A percentile compares a stretch with the other conserved stretches of the same genome.
Conservation (phyloP, 2,797 vertebrate genomes). For the Tapera naevia region DNA sequence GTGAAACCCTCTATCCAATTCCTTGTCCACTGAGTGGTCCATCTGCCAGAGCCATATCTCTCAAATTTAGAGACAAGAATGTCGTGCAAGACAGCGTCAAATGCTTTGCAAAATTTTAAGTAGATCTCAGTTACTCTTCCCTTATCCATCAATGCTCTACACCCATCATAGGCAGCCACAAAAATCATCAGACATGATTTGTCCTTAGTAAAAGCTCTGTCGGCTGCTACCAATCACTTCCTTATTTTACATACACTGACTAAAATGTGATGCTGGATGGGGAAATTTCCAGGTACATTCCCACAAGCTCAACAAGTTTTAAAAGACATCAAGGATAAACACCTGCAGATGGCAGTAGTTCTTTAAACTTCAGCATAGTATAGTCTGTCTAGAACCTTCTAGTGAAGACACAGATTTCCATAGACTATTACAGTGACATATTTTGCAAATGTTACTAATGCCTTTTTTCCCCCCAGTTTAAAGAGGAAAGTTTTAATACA, state of each 20-base stretch:
- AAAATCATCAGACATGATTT: no score
- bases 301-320: background rate
- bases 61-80: no score
- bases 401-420: background rate
- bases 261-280: background rate
- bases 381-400: background rate
- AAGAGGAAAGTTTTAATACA: background rate
- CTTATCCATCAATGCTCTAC: no score
- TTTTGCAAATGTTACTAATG: background rate
- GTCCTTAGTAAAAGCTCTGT: no score
- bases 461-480: background rate
- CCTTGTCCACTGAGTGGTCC: no score
- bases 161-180: no score
- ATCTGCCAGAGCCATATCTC: no score
- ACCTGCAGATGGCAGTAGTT: slow-evolving; percentile 80
- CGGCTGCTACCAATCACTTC: no score
- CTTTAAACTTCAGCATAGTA: slow-evolving; percentile 56
- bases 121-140: no score
- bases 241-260: background rate
- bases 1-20: no score
- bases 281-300: background rate
- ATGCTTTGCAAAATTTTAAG: no score
- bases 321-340: background rate
- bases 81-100: no score
- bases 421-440: background rate